phyloP scores from a whole-genome alignment of 2,797 vertebrate genomes.

The Squalus acanthias region DNA sequence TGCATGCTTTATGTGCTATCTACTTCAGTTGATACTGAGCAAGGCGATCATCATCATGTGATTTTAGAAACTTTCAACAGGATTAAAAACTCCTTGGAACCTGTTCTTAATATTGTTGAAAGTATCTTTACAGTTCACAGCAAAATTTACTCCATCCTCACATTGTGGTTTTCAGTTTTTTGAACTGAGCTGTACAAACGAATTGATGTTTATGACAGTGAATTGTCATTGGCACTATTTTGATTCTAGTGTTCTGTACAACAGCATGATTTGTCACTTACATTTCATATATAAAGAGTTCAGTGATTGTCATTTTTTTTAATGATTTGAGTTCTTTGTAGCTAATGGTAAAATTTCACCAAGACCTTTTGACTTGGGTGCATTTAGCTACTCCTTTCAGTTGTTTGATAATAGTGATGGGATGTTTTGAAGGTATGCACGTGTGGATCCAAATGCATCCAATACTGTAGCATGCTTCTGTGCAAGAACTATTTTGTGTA shows the following conservation, averaged over 20 bases:
- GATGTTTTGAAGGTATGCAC: neutral
- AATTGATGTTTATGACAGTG: neutral
- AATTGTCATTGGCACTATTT: neutral
- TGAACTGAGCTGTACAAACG: neutral
- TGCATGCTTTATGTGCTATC: constrained; percentile 42
- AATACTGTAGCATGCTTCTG: neutral
- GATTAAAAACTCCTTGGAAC: neutral
- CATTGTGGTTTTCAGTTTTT: neutral
- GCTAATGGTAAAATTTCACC: neutral
- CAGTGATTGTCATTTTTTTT: neutral
- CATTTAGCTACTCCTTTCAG: neutral
- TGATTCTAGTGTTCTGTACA: neutral
- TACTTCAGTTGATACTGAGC: neutral
- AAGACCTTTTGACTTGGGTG: neutral
- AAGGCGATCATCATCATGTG: neutral
- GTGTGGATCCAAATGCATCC: neutral
- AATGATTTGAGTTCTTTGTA: neutral
- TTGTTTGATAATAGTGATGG: neutral
- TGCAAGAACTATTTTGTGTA: neutral
- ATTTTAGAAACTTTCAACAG: neutral
- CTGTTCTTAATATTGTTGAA: neutral
- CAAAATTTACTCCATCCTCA: neutral
- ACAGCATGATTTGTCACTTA: neutral
- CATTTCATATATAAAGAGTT: neutral
- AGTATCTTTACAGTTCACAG: neutral